A percentile compares a stretch with the other conserved stretches of the same genome.
Evolutionary conservation across 1,140 invertebrate genomes (phyloP).

Genomic region (Teleogryllus occipitalis): DNA sequence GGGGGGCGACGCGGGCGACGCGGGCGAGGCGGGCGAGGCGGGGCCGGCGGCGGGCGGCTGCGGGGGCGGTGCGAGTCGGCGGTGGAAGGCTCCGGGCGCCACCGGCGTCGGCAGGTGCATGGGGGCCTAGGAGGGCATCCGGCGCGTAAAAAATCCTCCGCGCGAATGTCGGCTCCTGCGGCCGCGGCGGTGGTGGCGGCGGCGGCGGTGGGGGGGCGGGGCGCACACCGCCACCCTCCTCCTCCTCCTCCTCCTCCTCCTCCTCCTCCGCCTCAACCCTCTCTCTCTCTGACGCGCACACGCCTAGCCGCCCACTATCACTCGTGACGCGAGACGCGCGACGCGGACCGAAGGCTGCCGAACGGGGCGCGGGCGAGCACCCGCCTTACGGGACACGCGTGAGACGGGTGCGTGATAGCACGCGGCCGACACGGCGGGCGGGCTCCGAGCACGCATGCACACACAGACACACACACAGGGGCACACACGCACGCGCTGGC

Average conservation of each 20-base stretch:
- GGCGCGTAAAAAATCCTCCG: constrained; percentile 6
- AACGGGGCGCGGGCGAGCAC: not conserved
- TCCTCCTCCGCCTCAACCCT: not conserved
- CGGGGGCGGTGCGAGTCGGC: not conserved
- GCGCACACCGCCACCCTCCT: not conserved
- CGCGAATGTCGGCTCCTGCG: not conserved
- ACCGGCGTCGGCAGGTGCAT: not conserved
- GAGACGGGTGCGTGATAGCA: not conserved
- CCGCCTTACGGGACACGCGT: not conserved
- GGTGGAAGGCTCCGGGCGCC: not conserved
- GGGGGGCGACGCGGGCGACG: not conserved
- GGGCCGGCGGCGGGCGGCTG: not conserved
- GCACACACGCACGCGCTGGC: not conserved
- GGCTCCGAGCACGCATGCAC: not conserved
- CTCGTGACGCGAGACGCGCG: not conserved
- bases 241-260: not conserved
- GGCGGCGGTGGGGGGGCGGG: not conserved
- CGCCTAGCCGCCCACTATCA: not conserved
- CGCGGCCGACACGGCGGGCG: not conserved
- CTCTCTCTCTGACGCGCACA: not conserved
- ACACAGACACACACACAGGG: not conserved
- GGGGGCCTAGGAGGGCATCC: constrained; percentile 8
- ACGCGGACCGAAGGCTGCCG: not conserved
- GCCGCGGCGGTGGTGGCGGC: not conserved
- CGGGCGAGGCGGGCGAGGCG: constrained; percentile 5